phyloP scores from a whole-genome alignment of 1,140 invertebrate genomes.

The Saccostrea glomerata region DNA sequence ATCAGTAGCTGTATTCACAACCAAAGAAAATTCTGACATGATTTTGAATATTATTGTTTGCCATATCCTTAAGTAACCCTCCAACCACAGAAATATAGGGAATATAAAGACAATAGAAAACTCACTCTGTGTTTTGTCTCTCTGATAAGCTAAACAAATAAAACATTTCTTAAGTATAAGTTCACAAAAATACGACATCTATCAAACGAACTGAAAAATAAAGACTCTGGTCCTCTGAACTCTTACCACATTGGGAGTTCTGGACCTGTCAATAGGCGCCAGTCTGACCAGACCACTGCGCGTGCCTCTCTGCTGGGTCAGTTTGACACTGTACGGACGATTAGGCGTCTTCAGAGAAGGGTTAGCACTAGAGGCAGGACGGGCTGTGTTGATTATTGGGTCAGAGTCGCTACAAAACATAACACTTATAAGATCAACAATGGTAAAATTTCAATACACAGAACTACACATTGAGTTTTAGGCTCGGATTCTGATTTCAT shows the following conservation, averaged over 20 bases:
- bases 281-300: constrained; percentile 38
- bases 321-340: constrained; percentile 49
- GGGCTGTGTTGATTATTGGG: constrained; percentile 42
- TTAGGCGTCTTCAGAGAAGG: constrained; percentile 36
- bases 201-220: neutral
- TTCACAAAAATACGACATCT: neutral
- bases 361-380: constrained; percentile 55
- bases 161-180: neutral
- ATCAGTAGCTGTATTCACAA: too few relatives aligned
- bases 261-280: constrained; percentile 49
- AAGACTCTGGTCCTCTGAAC: neutral
- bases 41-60: neutral
- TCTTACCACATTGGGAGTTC: constrained; percentile 58
- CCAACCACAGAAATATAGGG: neutral
- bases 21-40: too few relatives aligned
- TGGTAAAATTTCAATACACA: neutral
- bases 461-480: neutral
- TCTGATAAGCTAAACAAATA: constrained; percentile 27
- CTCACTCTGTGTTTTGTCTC: constrained; percentile 35
- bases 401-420: constrained; percentile 53
- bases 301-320: neutral
- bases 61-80: neutral
- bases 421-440: neutral
- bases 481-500: neutral
- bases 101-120: constrained; percentile 12